A percentile compares a stretch with the other conserved stretches of the same genome.
Conservation (phyloP, 2,888 invertebrate genomes). For the Odontocerum albicorne region DNA sequence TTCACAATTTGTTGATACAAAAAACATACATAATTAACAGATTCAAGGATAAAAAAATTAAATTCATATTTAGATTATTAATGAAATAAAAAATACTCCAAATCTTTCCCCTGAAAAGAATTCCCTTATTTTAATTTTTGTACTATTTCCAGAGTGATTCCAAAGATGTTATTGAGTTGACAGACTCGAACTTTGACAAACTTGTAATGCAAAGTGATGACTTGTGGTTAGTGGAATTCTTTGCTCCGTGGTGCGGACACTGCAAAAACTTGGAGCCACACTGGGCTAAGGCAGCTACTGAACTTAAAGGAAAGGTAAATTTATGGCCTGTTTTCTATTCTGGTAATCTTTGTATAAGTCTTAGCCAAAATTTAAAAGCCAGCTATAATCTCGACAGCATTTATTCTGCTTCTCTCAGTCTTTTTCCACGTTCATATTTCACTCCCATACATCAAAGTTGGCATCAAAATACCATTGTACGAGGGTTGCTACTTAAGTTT, state of each 20-base stretch:
- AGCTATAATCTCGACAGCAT: too few species aligned
- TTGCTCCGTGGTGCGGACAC: constrained; percentile 96
- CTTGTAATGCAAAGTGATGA: constrained; percentile 90
- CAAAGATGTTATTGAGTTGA: constrained; percentile 84
- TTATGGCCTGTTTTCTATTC: not conserved
- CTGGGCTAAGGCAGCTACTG: constrained; percentile 92
- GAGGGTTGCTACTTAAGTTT: too few species aligned
- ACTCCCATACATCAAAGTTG: too few species aligned
- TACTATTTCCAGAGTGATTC: constrained; percentile 40
- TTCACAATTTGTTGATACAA: too few species aligned
- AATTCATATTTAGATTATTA: too few species aligned
- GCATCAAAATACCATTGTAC: too few species aligned
- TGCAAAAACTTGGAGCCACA: constrained; percentile 96
- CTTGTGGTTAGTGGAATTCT: constrained; percentile 97
- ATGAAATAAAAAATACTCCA: too few species aligned
- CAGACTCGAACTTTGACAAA: constrained; percentile 94
- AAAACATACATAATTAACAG: too few species aligned
- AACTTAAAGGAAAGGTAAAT: constrained; percentile 88
- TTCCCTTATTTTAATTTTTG: not conserved
- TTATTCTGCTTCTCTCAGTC: too few species aligned
- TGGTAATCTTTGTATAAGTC: not conserved
- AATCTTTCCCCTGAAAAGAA: not conserved
- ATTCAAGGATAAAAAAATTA: too few species aligned
- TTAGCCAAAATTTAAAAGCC: not conserved
- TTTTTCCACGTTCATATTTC: too few species aligned